Base-by-base conservation (phyloP, 1,140 invertebrate genomes). In the Ooceraea biroi region DNA sequence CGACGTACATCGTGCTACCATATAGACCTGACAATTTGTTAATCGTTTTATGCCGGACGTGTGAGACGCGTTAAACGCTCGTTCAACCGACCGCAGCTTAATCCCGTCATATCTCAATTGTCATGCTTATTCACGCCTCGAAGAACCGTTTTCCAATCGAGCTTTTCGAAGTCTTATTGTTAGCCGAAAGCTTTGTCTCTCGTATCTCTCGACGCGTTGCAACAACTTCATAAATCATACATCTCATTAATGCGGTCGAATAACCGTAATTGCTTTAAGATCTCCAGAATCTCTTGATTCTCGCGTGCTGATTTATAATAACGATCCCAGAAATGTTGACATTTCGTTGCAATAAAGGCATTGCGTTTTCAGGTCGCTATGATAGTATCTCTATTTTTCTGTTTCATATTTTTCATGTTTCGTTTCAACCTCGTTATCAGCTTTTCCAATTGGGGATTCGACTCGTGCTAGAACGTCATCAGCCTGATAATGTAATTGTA, bases 1-100 rank as follows among this genome's bases (percentile, higher is more conserved):
- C 44, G 65, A 76, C 66, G 60, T 57, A 78, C 27, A 80, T 77
- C 80, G 68, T 48, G 55, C 57, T 10, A 72, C 25, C 14, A 44
- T 55, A 57, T 65, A 48, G 58, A 30, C 55, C 73, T 87, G 71
- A 76, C 76, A 77, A 84, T 88, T 88, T 30, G 87, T 88, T 88
- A 82, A 87, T 85, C 74, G 73, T 71, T 87, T 86, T 84, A 77
- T 85, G 69, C 44, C 74, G 74, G 82, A 77, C 80, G 73, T 63
- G 85, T 78, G 73, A 78, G 80, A 50, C 65, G 46, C 17, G 57
- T 84, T 60, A 84, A 84, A 78, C 58, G 22, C 12, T 72, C 12
- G 5, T 57, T 48, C 63, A 86, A 85, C 66, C 68, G 52, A 71
- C 65, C 72, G 66, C 73, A 68, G 36, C 63, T 71, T 83, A 61